Conservation (phyloP, 2,888 invertebrate genomes). For the Trichogramma evanescens region DNA sequence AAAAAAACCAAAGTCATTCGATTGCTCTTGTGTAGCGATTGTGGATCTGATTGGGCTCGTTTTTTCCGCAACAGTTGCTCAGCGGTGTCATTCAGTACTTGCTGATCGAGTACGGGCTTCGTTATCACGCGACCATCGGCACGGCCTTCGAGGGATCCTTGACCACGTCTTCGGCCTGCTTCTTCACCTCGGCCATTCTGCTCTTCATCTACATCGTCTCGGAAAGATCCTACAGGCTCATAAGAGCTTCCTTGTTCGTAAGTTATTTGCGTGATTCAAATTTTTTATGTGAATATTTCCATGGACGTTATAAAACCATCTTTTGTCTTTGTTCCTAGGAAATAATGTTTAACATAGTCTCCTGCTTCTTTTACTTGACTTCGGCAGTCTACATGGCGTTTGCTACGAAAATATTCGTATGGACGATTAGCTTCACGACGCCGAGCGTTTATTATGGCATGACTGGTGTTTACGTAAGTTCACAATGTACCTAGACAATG, state of each 20-base stretch:
- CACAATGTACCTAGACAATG: neutral
- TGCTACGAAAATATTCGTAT: constrained; percentile 68
- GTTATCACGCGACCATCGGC: constrained; percentile 67
- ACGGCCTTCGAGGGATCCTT: constrained; percentile 74
- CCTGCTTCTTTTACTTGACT: constrained; percentile 70
- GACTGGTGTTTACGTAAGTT: constrained; percentile 79
- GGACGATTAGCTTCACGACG: constrained; percentile 66
- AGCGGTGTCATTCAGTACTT: constrained; percentile 78
- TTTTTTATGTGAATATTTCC: too few species aligned
- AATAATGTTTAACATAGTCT: constrained; percentile 68
- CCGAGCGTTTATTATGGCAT: constrained; percentile 84
- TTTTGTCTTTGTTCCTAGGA: constrained; percentile 63
- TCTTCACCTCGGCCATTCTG: constrained; percentile 68
- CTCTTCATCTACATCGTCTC: constrained; percentile 74
- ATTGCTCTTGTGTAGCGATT: neutral
- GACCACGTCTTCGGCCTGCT: constrained; percentile 72
- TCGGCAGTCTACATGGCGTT: constrained; percentile 75
- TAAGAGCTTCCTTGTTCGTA: constrained; percentile 78
- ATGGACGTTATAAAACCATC: constrained; percentile 4
- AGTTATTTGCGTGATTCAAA: constrained; percentile 45
- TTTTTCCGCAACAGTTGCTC: constrained; percentile 53
- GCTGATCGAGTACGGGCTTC: constrained; percentile 69
- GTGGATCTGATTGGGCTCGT: neutral
- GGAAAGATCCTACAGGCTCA: constrained; percentile 65
- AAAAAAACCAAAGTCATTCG: neutral